Base-by-base conservation (phyloP, 1,140 invertebrate species). In the Caenorhabditis briggsae region DNA sequence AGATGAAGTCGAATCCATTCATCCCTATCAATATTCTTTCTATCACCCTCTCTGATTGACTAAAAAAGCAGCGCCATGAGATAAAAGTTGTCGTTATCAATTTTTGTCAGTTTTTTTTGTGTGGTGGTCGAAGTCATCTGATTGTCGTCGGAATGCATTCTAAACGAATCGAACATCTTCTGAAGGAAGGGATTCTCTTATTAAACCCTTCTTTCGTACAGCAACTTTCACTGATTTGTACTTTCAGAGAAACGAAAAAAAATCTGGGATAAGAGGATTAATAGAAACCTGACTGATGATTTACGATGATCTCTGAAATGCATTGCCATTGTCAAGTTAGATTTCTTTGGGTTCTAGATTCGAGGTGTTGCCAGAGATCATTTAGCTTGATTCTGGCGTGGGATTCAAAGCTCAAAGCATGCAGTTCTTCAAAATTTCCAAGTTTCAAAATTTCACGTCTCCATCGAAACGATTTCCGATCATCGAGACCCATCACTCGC, bases 101-200 rank as follows among this genome's bases (percentile, higher is more conserved):
- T 78, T 78, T 78, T 78, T 78, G 70, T 78, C 70, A 50, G 70
- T 50, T 70, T 70, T n/a, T 70, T 65, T 70, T 46, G 25, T 59
- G 12, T 53, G n/a, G 18, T 61, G 16, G n/a, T n/a, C n/a, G 23
- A 5, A 64, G 65, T 70, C 65, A 70, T 70, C 14, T 70, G 65
- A 70, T 70, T 1, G 46, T 70, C 12, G 9, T 11, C 25, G 61
- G 23, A 65, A 65, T 65, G 33, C n/a, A 25, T 65, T 65, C 23
- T 0, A 41, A 74, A 25, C 46, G 43, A 74, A 9, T 46, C 14
- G 23, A 43, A 74, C n/a, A n/a, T 65, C 61, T 59, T 59, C 56
- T 59, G 20, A 33, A 33, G 33, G 33, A 33, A 33, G 33, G 33
- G 33, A 33, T 33, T 33, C 33, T 33, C 3, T 33, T 33, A 33